These are phyloP conservation scores for Solea solea DNA, from an alignment of 2,113 vertebrate genomes.

Conservation along the genomic window DNA sequence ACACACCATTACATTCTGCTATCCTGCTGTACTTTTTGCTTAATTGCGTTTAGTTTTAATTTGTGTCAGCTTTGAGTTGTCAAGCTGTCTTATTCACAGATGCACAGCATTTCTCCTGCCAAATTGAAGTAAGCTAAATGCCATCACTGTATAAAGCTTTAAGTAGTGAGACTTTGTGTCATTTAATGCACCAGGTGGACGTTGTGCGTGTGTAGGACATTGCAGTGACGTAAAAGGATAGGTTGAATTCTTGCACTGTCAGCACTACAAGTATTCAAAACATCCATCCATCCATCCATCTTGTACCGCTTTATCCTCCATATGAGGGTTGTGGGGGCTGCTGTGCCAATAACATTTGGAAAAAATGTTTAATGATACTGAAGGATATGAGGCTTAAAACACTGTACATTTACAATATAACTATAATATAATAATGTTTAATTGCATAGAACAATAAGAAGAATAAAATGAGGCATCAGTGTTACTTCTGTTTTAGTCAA, in stretches of 20 bases:
- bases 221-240: neutral
- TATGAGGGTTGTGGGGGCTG: too few relatives aligned
- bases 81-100: neutral
- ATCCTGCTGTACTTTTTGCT: neutral
- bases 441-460: too few relatives aligned
- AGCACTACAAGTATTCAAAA: neutral
- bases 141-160: neutral
- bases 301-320: too few relatives aligned
- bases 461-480: too few relatives aligned
- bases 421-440: too few relatives aligned
- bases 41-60: neutral
- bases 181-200: neutral
- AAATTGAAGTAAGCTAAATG: neutral
- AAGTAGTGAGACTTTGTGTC: neutral
- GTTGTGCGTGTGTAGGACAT: neutral
- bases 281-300: too few relatives aligned
- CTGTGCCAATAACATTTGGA: too few relatives aligned
- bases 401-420: too few relatives aligned
- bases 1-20: neutral
- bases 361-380: too few relatives aligned
- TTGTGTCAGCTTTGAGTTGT: constrained; percentile 4
- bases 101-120: neutral
- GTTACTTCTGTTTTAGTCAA: too few relatives aligned
- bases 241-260: neutral
- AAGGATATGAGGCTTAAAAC: too few relatives aligned